A percentile compares a stretch with the other conserved stretches of the same genome.
These are phyloP conservation scores for Brachyptera putata DNA, from an alignment of 2,888 invertebrate genomes.

Conservation along the genomic window DNA sequence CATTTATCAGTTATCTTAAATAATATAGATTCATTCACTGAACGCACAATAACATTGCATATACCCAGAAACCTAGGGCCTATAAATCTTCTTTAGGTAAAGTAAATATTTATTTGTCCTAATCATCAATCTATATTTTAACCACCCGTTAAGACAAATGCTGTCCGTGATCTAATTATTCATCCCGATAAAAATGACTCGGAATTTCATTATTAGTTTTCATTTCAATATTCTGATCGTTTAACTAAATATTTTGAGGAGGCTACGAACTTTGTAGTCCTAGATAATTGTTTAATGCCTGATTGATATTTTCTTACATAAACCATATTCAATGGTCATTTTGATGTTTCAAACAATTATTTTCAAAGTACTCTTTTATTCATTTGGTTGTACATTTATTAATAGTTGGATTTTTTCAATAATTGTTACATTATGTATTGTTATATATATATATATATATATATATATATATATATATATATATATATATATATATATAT, in stretches of 20 bases:
- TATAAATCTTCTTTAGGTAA: neutral
- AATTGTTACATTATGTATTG: slow-evolving; percentile 1
- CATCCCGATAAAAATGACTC: neutral
- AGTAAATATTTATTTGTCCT: too few relatives aligned
- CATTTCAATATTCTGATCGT: slow-evolving; percentile 20
- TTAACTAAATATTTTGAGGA: slow-evolving; percentile 32
- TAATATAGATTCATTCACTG: neutral
- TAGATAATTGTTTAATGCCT: slow-evolving; percentile 32
- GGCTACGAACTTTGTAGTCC: slow-evolving; percentile 34
- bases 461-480: too few relatives aligned
- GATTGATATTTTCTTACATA: slow-evolving; percentile 15
- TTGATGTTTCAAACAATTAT: neutral
- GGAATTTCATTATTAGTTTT: slow-evolving; percentile 18
- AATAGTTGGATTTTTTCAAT: neutral
- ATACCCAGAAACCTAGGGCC: neutral
- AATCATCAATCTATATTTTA: slow-evolving; percentile 20
- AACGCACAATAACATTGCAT: neutral
- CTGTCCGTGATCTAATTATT: neutral
- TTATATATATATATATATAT: too few relatives aligned
- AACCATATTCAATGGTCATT: neutral
- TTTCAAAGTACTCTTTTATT: slow-evolving; percentile 10
- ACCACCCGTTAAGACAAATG: neutral
- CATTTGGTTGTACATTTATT: slow-evolving; percentile 1
- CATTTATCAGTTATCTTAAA: slow-evolving; percentile 21
- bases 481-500: too few relatives aligned